Evolutionary conservation across 2,888 invertebrate species (phyloP), one percentile per base, ranked within the genome.

Genomic region (Lepidocyrtoides sp.): DNA sequence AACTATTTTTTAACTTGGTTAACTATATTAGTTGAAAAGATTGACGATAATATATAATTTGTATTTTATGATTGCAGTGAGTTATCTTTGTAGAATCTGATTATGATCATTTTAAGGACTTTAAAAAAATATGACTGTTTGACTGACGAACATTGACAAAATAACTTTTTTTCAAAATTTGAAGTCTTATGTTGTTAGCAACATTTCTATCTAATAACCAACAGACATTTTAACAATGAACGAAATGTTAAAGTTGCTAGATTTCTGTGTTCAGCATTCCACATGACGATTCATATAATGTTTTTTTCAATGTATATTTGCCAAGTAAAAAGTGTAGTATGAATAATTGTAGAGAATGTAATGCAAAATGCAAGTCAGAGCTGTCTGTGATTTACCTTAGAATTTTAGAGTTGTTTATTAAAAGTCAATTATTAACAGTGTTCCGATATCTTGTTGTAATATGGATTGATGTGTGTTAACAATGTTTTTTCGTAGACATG

Each of bases 331-430:
- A n/a, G 36, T 36, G 36, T 36, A 36, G 36, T 48, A 12, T 48
- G 7, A 66, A 66, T 4, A 66, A 66, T 4, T n/a, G 66, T 66
- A 66, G 66, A 29, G 17, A 75, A 75, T 75, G 23, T n/a, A 8
- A 48, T 75, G 14, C 66, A n/a, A n/a, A 66, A 66, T 12, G 41
- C n/a, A 57, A 75, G 3, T n/a, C 10, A 44, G n/a, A 57, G 2
- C 72, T 72, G 32, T 44, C 72, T 72, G 32, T 44, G 75, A 75
- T 75, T 32, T 57, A 23, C 2, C n/a, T 41, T 75, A 48, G 48
- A 44, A 41, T 41, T 17, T 54, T 48, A 8, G 14, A 17, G 8
- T 48, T 20, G 8, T 72, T 57, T 3, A 63, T 29, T 66, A 29
- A 23, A 14, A 75, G 26, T 41, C 20, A n/a, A 23, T 66, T n/a